phyloP scores from a whole-genome alignment of 2,797 vertebrate genomes.

The Melanogrammus aeglefinus region DNA sequence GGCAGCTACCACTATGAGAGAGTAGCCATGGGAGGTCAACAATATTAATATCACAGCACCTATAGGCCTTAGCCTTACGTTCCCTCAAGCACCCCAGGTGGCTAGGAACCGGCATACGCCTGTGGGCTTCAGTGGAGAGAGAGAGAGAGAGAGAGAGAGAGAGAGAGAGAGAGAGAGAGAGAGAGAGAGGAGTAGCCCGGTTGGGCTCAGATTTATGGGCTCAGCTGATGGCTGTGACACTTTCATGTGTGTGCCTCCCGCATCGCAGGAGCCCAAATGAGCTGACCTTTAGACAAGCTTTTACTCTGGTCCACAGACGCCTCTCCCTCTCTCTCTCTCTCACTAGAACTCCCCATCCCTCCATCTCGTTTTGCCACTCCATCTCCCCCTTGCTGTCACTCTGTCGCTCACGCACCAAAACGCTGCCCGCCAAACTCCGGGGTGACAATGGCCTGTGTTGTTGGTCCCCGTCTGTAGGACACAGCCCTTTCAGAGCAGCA shows the following conservation, averaged over 20 bases:
- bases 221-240: constrained; percentile 57
- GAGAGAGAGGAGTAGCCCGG: constrained; percentile 47
- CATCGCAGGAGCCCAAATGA: constrained; percentile 50
- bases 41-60: neutral
- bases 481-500: too few relatives aligned
- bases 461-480: too few relatives aligned
- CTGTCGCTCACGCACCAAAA: neutral
- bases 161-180: constrained; percentile 22
- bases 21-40: neutral
- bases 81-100: neutral
- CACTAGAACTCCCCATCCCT: neutral
- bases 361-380: neutral
- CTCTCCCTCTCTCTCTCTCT: neutral
- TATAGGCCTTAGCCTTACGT: neutral
- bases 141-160: constrained; percentile 2
- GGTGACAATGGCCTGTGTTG: neutral
- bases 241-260: constrained; percentile 60
- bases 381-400: neutral
- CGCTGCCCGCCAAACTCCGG: neutral
- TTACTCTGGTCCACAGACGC: constrained; percentile 38
- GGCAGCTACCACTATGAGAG: too few relatives aligned
- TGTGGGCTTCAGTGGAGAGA: neutral
- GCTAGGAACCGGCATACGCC: neutral
- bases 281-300: constrained; percentile 66
- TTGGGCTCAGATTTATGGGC: constrained; percentile 65